Percentiles rank a stretch among this genome's conserved stretches.
Evolutionary conservation across 1,140 invertebrate species (phyloP).

Genomic region (Leptonema lineaticorne): DNA sequence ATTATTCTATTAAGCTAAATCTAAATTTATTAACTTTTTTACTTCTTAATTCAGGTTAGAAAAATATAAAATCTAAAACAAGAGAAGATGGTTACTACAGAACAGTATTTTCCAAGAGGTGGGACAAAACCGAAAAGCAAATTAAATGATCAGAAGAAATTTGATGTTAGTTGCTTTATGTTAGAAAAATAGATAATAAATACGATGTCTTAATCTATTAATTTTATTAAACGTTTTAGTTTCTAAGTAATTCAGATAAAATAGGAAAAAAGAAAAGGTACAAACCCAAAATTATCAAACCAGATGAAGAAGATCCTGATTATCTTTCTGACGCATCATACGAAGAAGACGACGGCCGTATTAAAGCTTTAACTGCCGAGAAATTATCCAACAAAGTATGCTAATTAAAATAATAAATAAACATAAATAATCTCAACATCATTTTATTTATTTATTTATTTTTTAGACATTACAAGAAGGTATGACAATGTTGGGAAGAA

Average conservation of each 20-base stretch:
- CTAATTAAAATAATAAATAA: slow-evolving; percentile 18
- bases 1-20: too few species aligned
- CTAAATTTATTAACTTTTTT: too few species aligned
- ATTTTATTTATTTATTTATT: neutral
- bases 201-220: neutral
- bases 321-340: slow-evolving; percentile 50
- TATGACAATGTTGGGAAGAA: slow-evolving; percentile 58
- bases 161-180: slow-evolving; percentile 49
- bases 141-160: slow-evolving; percentile 50
- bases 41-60: too few species aligned
- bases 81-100: slow-evolving; percentile 46
- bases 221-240: slow-evolving; percentile 39
- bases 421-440: slow-evolving; percentile 17
- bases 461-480: slow-evolving; percentile 57
- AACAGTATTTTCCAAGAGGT: slow-evolving; percentile 57
- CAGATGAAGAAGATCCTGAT: slow-evolving; percentile 49
- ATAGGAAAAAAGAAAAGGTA: slow-evolving; percentile 48
- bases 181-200: neutral
- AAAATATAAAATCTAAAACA: too few species aligned
- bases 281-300: slow-evolving; percentile 47
- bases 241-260: slow-evolving; percentile 51
- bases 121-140: slow-evolving; percentile 52
- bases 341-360: slow-evolving; percentile 45
- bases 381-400: slow-evolving; percentile 50
- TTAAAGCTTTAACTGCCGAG: slow-evolving; percentile 48